Evolutionary conservation across 2,888 invertebrate species (phyloP), one percentile per base, ranked within the genome.

Genomic region (Formica aserva): DNA sequence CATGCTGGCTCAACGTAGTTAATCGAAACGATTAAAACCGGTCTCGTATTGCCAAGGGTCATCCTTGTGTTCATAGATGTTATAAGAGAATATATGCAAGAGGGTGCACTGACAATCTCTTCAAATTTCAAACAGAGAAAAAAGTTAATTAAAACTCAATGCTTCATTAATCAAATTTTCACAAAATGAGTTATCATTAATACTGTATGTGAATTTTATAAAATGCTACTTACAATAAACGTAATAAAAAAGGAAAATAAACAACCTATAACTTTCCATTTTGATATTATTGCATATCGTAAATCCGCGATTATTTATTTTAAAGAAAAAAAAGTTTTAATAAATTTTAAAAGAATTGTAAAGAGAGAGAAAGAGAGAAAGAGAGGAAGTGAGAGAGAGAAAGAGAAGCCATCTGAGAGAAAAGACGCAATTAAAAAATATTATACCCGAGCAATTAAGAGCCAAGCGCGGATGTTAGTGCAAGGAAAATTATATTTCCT

Each of bases 21-120:
- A 91, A 91, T 91, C 85, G 87, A 87, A 88, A 75, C 87, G 91
- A 91, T 91, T 91, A 90, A 91, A 91, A 88, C 86, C 90, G 87
- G 86, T 88, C 89, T 85, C 78, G 60, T 67, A 75, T 76, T 85
- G 83, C 83, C 87, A 55, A 75, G 78, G 82, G 82, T 84, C 62
- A 86, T 84, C 84, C 55, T 67, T 77, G 71, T 55, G 82, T 87
- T 90, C 88, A 85, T 66, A 76, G 29, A 29, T 2, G 13, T 26
- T 74, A 41, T 29, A n/a, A 75, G 52, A 29, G 26, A 55, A 55
- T 35, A 35, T 35, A 35, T 41, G 66, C 8, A 26, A 41, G 8
- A 35, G 41, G 41, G 8, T 22, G 22, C 22, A 38, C 22, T 9
- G 45, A 48, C 35, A 18, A 55, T 77, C 13, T 9, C 38, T 67